Evolutionary conservation across 2,888 invertebrate genomes (phyloP).

Genomic region (Lymantria dispar): DNA sequence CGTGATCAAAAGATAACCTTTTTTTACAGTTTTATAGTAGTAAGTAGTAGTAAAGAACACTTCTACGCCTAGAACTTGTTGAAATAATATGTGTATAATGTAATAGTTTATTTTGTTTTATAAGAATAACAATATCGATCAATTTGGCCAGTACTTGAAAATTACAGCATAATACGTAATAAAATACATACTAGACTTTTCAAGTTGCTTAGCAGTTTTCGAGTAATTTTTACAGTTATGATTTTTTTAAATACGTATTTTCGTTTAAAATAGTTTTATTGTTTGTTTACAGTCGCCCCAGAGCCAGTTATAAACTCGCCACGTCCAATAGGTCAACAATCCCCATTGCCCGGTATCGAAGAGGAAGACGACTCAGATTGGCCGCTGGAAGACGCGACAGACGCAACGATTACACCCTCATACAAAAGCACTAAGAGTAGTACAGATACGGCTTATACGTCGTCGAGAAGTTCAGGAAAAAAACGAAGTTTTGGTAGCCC

Average conservation of each 20-base stretch:
- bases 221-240: too few relatives aligned
- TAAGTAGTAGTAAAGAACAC: too few relatives aligned
- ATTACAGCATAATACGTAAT: too few relatives aligned
- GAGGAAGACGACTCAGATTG: constrained; percentile 89
- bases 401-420: constrained; percentile 74
- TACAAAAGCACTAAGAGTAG: constrained; percentile 79
- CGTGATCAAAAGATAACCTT: too few relatives aligned
- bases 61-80: too few relatives aligned
- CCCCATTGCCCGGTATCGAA: constrained; percentile 90
- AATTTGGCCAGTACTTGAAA: too few relatives aligned
- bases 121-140: too few relatives aligned
- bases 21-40: too few relatives aligned
- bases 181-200: too few relatives aligned
- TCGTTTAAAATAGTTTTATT: constrained; percentile 36
- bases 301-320: constrained; percentile 80
- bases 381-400: constrained; percentile 78
- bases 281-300: constrained; percentile 78
- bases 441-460: constrained; percentile 75
- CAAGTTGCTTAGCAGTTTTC: too few relatives aligned
- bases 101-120: too few relatives aligned
- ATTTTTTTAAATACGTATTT: background rate
- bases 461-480: constrained; percentile 77
- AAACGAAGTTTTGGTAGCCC: constrained; percentile 78
- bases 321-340: constrained; percentile 85
- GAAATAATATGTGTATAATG: too few relatives aligned